Evolutionary conservation across 2,888 invertebrate genomes (phyloP).

Genomic region (Pardosa pseudoannulata): DNA sequence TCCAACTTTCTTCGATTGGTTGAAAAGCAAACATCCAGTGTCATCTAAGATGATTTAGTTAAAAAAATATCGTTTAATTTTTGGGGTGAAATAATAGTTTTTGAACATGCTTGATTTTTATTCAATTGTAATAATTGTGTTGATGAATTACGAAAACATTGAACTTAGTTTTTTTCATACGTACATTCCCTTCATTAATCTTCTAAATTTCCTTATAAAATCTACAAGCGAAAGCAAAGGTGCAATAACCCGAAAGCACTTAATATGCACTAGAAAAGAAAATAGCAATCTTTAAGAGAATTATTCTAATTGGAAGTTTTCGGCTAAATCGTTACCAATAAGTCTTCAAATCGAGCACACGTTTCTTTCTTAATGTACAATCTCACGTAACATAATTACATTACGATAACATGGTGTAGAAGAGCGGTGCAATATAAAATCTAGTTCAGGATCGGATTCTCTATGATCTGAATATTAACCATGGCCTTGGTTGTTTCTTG

Average conservation of each 20-base stretch:
- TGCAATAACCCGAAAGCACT: constrained; percentile 27
- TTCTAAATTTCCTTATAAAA: constrained; percentile 36
- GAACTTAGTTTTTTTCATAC: no score
- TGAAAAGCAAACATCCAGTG: no score
- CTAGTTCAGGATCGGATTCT: not conserved
- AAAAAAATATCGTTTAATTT: no score
- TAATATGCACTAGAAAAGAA: not conserved
- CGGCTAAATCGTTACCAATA: not conserved
- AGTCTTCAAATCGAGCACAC: not conserved
- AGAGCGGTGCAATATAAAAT: not conserved
- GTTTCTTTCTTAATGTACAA: not conserved
- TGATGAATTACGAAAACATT: no score
- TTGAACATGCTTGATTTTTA: no score
- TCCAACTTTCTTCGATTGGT: no score
- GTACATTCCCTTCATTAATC: constrained; percentile 36
- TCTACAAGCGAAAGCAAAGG: constrained; percentile 51
- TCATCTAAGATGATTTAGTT: no score
- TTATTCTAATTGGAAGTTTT: not conserved
- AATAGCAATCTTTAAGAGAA: not conserved
- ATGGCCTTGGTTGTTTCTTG: not conserved
- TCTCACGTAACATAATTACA: not conserved
- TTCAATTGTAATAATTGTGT: no score
- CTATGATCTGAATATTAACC: not conserved
- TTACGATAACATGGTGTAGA: not conserved
- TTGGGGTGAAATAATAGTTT: no score